Percentiles rank a stretch among this genome's conserved stretches.
phyloP scores from a whole-genome alignment of 2,113 vertebrate species.

The Limanda limanda region DNA sequence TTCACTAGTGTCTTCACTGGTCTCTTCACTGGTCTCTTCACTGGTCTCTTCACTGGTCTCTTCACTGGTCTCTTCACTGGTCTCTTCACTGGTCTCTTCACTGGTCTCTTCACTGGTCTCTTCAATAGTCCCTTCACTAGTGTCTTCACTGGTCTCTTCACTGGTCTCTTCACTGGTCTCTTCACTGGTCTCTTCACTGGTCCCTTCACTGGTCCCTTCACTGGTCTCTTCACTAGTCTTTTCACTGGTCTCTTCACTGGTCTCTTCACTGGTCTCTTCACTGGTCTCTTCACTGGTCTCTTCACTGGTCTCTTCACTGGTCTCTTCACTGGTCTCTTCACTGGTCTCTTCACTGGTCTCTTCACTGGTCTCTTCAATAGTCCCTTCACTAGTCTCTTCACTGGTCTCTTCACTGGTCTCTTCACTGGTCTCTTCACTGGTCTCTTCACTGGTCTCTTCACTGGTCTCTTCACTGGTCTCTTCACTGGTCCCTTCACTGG shows the following conservation, averaged over 20 bases:
- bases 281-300: not conserved
- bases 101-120: too few relatives aligned
- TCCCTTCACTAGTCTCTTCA: too few relatives aligned
- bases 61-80: not conserved
- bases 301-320: not conserved
- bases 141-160: not conserved
- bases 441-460: not conserved
- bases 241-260: too few relatives aligned
- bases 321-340: not conserved
- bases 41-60: not conserved
- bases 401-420: not conserved
- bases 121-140: too few relatives aligned
- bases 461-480: too few relatives aligned
- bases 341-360: not conserved
- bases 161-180: not conserved
- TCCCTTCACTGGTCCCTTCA: not conserved
- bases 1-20: constrained; percentile 7
- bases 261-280: not conserved
- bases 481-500: too few relatives aligned
- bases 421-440: not conserved
- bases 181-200: not conserved
- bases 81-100: not conserved
- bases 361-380: too few relatives aligned
- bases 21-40: not conserved
- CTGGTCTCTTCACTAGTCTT: too few relatives aligned